These are phyloP conservation scores for Cnemophilus loriae DNA, from an alignment of 2,113 vertebrate genomes.

Conservation along the genomic window DNA sequence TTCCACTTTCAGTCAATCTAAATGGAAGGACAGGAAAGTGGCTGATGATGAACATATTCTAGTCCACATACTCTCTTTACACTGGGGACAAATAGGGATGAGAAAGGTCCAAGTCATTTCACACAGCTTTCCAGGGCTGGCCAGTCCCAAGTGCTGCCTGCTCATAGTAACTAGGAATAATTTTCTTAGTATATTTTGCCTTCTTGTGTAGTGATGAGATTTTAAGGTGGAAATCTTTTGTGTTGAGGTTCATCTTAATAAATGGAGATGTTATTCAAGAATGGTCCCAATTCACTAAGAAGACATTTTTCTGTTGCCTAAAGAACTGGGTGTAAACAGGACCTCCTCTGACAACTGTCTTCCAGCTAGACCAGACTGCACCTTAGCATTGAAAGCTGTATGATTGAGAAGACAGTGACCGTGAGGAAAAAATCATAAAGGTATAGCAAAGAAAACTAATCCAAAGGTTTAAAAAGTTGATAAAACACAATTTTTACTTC, in stretches of 20 bases:
- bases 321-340: background rate
- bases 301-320: background rate
- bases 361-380: background rate
- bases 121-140: background rate
- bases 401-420: background rate
- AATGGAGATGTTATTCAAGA: background rate
- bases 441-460: background rate
- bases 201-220: background rate
- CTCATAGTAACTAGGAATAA: background rate
- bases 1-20: background rate
- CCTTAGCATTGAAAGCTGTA: background rate
- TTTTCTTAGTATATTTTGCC: background rate
- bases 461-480: background rate
- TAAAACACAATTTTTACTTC: background rate
- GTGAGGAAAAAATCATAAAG: background rate
- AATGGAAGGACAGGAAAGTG: background rate
- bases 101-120: background rate
- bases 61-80: background rate
- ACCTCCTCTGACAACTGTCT: background rate
- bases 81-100: background rate
- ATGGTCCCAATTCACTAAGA: background rate
- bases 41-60: too few species aligned
- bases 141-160: background rate
- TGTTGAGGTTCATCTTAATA: background rate
- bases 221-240: background rate